A percentile compares a stretch with the other conserved stretches of the same genome.
Evolutionary conservation across 2,797 vertebrate species (phyloP).

Genomic region (Acrossocheilus wenchowensis): DNA sequence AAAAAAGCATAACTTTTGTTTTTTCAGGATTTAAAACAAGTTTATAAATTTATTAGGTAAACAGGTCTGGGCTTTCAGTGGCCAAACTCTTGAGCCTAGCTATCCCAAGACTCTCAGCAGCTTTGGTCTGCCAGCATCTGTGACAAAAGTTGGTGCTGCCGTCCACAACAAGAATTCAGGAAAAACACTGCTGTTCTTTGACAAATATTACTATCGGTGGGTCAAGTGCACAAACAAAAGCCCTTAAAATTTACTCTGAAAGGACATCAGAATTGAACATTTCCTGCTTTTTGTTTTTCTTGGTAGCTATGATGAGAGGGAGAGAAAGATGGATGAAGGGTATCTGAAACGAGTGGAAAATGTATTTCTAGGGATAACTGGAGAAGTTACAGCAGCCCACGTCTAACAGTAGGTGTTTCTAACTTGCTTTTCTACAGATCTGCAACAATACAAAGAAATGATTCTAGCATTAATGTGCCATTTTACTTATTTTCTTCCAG

Average conservation of each 20-base stretch:
- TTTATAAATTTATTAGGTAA: constrained; percentile 40
- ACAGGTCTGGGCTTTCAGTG: constrained; percentile 73
- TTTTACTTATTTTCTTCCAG: background rate
- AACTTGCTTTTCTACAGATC: background rate
- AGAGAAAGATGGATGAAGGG: constrained; percentile 72
- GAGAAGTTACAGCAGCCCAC: constrained; percentile 74
- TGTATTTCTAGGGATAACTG: constrained; percentile 74
- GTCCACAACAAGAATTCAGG: constrained; percentile 69
- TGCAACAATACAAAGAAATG: background rate
- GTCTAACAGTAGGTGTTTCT: constrained; percentile 66
- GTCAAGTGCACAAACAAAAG: background rate
- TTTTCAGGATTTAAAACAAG: too few species aligned
- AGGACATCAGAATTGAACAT: too few species aligned
- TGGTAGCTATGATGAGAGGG: constrained; percentile 78
- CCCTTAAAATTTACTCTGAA: background rate
- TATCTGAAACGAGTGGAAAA: constrained; percentile 66
- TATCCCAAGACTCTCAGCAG: constrained; percentile 76
- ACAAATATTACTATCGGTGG: constrained; percentile 80
- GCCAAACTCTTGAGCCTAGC: constrained; percentile 69
- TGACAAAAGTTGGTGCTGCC: constrained; percentile 78
- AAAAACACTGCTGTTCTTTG: constrained; percentile 70
- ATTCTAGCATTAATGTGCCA: too few species aligned
- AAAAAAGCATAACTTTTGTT: too few species aligned
- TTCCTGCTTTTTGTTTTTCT: background rate
- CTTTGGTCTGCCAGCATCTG: constrained; percentile 75